Conservation (phyloP, 2,888 invertebrate genomes). For the Prenolepis imparis region DNA sequence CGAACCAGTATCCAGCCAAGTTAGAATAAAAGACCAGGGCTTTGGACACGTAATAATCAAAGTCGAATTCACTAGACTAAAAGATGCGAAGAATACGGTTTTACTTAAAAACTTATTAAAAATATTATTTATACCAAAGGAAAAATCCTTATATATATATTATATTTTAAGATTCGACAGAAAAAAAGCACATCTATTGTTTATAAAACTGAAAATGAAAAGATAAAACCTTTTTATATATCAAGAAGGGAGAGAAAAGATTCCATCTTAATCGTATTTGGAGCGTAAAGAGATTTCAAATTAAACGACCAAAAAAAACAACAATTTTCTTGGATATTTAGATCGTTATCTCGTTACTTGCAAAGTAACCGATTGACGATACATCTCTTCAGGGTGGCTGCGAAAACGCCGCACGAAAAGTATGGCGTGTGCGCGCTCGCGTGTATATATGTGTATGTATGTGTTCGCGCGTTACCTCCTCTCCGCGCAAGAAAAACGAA, state of each 20-base stretch:
- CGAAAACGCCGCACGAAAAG: slow-evolving; percentile 18
- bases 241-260: neutral
- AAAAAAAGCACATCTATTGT: neutral
- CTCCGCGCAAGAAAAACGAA: slow-evolving; percentile 54
- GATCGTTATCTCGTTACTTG: neutral
- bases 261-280: neutral
- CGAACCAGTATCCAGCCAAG: neutral
- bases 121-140: neutral
- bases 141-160: neutral
- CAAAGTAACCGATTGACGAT: slow-evolving; percentile 26
- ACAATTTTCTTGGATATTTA: neutral
- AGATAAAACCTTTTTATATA: neutral
- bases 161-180: neutral
- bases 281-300: neutral
- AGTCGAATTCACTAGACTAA: slow-evolving; percentile 1
- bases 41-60: neutral
- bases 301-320: neutral
- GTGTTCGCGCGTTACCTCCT: slow-evolving; percentile 15
- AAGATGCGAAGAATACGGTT: neutral
- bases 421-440: neutral
- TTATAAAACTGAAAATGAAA: neutral
- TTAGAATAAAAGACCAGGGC: slow-evolving; percentile 14
- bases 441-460: neutral
- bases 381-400: slow-evolving; percentile 16
- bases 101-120: neutral